Conservation (phyloP, 2,888 invertebrate genomes). For the Polietes domitor region DNA sequence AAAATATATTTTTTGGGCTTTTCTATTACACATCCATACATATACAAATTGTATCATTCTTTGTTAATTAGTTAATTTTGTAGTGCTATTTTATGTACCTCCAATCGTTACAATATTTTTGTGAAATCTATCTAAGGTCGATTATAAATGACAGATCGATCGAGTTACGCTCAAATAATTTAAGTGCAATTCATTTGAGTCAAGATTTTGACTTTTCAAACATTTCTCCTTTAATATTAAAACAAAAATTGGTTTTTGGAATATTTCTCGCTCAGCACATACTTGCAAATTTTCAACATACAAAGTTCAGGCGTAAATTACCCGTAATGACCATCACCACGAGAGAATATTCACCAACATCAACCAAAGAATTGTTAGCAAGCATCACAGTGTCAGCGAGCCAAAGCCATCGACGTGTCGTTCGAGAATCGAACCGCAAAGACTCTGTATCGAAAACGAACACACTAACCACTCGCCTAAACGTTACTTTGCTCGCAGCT, state of each 20-base stretch:
- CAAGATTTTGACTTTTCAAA: too few relatives aligned
- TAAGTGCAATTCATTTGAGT: too few relatives aligned
- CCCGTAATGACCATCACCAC: constrained; percentile 77
- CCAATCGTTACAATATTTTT: too few relatives aligned
- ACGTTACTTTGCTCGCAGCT: not conserved
- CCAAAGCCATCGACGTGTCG: not conserved
- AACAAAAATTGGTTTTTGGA: not conserved
- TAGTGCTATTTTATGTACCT: too few relatives aligned
- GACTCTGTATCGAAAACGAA: not conserved
- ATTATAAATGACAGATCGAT: too few relatives aligned
- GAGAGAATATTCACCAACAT: constrained; percentile 68
- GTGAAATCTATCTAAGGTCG: too few relatives aligned
- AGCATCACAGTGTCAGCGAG: not conserved
- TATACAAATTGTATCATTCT: too few relatives aligned
- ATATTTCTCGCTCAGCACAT: constrained; percentile 75
- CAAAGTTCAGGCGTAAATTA: constrained; percentile 80
- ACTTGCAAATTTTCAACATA: constrained; percentile 71
- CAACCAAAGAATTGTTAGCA: not conserved
- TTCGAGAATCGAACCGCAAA: constrained; percentile 23
- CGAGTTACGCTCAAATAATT: too few relatives aligned
- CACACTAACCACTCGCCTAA: constrained; percentile 24
- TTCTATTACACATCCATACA: too few relatives aligned
- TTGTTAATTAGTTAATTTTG: too few relatives aligned
- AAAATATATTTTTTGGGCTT: too few relatives aligned
- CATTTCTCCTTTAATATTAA: too few relatives aligned